Evolutionary conservation across 1,140 invertebrate species (phyloP).

Genomic region (Bombus waltoni): DNA sequence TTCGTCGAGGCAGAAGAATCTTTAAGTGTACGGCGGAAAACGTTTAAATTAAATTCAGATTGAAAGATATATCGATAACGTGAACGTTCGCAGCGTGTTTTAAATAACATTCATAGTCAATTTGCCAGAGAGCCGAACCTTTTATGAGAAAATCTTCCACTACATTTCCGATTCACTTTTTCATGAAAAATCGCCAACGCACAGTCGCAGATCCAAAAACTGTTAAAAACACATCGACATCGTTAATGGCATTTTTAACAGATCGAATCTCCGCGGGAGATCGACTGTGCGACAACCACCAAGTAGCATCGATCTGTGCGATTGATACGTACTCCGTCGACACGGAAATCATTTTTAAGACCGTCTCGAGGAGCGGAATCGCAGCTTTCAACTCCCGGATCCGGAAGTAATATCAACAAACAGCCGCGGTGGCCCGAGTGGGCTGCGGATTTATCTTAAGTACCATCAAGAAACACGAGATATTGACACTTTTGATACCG

Average conservation of each 20-base stretch:
- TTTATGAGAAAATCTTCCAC: too few species aligned
- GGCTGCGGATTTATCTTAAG: constrained; percentile 57
- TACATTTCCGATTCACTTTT: neutral
- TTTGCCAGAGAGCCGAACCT: too few species aligned
- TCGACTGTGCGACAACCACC: too few species aligned
- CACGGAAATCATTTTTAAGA: neutral
- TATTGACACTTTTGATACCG: constrained; percentile 67
- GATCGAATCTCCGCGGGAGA: neutral
- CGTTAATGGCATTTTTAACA: neutral
- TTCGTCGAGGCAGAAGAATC: too few species aligned
- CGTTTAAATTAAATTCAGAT: too few species aligned
- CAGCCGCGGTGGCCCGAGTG: constrained; percentile 33
- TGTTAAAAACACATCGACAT: neutral
- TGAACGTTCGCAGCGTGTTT: too few species aligned
- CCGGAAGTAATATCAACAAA: constrained; percentile 48
- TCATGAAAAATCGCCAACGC: neutral
- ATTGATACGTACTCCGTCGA: neutral
- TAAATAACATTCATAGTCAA: too few species aligned
- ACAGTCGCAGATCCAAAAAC: neutral
- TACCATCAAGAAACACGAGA: constrained; percentile 71
- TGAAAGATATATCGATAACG: too few species aligned
- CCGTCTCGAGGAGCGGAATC: neutral
- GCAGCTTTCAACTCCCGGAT: constrained; percentile 20
- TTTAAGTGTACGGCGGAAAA: too few species aligned
- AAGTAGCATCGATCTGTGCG: neutral